Evolutionary conservation across 2,113 vertebrate genomes (phyloP).

Genomic region (Struthio camelus): DNA sequence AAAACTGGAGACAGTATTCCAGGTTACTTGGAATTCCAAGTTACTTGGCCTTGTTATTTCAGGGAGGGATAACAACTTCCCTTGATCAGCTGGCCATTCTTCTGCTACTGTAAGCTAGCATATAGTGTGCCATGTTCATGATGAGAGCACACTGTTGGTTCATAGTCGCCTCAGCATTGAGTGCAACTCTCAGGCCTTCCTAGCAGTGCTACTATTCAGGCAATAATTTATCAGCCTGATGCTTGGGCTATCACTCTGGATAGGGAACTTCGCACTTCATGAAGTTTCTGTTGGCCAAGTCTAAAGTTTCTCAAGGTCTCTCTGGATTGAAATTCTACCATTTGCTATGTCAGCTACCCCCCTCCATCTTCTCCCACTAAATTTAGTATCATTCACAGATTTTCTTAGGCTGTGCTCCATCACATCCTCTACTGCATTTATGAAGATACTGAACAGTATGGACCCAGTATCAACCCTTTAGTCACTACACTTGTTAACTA

Average conservation of each 20-base stretch:
- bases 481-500: no score
- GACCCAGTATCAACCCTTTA: no score
- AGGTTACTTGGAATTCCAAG: no score
- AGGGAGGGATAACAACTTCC: not conserved
- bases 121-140: not conserved
- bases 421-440: not conserved
- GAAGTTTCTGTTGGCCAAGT: not conserved
- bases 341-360: not conserved
- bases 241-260: not conserved
- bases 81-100: not conserved
- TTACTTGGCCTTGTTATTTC: not conserved
- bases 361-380: no score
- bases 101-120: not conserved
- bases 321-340: not conserved
- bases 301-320: not conserved
- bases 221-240: not conserved
- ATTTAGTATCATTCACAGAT: not conserved
- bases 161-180: not conserved
- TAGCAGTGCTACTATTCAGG: not conserved
- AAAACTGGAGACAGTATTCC: not conserved
- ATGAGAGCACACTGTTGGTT: not conserved
- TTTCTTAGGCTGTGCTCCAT: not conserved
- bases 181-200: not conserved
- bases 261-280: not conserved
- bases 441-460: no score